Percentiles rank a stretch among this genome's conserved stretches.
Conservation (phyloP, 2,888 invertebrate genomes). For the Lithophane semibrunnea region DNA sequence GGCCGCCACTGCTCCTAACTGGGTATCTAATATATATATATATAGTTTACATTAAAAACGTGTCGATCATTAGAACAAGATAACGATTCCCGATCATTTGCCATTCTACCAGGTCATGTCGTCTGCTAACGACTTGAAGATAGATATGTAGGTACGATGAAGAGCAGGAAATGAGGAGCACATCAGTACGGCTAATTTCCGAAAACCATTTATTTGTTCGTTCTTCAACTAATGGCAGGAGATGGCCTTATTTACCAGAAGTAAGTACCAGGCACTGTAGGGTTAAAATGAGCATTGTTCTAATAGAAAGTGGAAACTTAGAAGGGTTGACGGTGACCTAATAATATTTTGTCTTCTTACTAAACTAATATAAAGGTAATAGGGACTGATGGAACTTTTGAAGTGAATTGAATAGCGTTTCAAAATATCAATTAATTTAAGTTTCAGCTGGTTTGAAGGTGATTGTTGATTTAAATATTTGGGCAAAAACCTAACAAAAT, state of each 20-base stretch:
- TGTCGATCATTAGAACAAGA: background rate
- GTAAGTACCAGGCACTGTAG: background rate
- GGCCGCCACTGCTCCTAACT: too few relatives aligned
- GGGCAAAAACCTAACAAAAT: background rate
- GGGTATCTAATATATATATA: too few relatives aligned
- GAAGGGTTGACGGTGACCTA: background rate
- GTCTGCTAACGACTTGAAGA: slow-evolving; percentile 25
- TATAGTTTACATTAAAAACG: background rate
- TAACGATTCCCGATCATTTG: background rate
- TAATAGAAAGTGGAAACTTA: background rate
- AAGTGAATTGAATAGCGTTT: background rate
- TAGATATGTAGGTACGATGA: background rate
- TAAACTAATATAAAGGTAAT: background rate
- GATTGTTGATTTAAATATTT: background rate
- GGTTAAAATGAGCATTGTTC: background rate
- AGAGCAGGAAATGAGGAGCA: slow-evolving; percentile 14
- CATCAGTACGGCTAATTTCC: slow-evolving; percentile 57
- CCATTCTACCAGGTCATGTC: slow-evolving; percentile 14
- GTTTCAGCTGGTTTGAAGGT: too few relatives aligned
- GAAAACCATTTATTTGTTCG: slow-evolving; percentile 45
- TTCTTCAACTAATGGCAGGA: slow-evolving; percentile 41
- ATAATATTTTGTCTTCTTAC: background rate
- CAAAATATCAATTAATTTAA: background rate
- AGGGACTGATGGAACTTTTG: background rate
- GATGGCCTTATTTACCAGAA: slow-evolving; percentile 5